phyloP scores from a whole-genome alignment of 2,888 invertebrate genomes.

The Chymomyza amoena region DNA sequence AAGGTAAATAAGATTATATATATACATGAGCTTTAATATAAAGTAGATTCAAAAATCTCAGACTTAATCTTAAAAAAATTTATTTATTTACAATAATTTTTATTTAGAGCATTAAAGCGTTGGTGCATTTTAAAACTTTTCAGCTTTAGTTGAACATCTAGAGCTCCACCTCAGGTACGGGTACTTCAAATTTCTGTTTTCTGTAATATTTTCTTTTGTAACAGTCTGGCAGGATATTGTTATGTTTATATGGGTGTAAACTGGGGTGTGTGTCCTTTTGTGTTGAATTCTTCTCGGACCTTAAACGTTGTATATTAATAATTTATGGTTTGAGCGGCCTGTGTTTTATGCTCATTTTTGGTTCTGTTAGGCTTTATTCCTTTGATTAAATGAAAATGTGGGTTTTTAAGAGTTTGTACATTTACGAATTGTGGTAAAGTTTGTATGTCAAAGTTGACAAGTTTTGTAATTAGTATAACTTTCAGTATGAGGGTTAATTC shows the following conservation, averaged over 20 bases:
- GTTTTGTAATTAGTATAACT: background rate
- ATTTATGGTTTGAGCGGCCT: constrained; percentile 42
- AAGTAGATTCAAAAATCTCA: too few relatives aligned
- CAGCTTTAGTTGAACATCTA: constrained; percentile 56
- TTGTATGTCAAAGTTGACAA: background rate
- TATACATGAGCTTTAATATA: too few relatives aligned
- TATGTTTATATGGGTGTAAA: constrained; percentile 55
- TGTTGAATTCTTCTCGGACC: background rate
- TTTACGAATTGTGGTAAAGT: background rate
- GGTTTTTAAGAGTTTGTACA: background rate
- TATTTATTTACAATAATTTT: too few relatives aligned
- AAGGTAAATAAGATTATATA: too few relatives aligned
- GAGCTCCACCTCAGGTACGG: constrained; percentile 36
- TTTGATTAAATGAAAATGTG: background rate
- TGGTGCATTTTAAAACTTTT: too few relatives aligned
- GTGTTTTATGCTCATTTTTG: background rate
- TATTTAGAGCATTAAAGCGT: too few relatives aligned
- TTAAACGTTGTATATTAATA: constrained; percentile 37
- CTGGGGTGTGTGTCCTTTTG: background rate
- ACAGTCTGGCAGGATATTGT: constrained; percentile 59
- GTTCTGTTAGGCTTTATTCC: background rate
- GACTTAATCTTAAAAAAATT: too few relatives aligned
- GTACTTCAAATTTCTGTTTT: constrained; percentile 5
- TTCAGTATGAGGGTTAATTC: background rate
- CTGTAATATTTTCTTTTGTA: constrained; percentile 22